Base-by-base conservation (phyloP, 2,113 vertebrate species). In the Sylvietta virens region DNA sequence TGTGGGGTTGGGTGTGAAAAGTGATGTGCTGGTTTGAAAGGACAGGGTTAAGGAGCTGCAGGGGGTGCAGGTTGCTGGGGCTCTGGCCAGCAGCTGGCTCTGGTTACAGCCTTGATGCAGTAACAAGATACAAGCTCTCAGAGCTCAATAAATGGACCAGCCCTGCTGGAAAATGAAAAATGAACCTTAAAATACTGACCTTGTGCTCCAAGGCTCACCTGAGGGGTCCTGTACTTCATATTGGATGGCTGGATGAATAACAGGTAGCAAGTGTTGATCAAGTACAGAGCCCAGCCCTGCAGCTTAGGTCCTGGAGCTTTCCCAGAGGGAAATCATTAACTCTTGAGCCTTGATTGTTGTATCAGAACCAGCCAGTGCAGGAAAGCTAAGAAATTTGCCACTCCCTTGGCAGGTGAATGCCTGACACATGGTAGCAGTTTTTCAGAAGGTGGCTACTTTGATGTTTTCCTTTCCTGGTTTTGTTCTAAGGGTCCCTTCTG, bases 311-410 rank as follows among this genome's bases (percentile, higher is more conserved):
- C 37, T 78, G 95, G n/a, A 71, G 26, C 92, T 91, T 96, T 97
- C 91, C 74, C 71, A 56, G 60, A 16, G 53, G 74, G 79, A 95
- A 96, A 94, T 96, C 37, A 77, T 94, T 96, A 97, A 94, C 97
- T 96, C 62, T 24, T 18, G 65, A 83, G 65, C 78, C 42, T 82
- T 92, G 62, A 95, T 93, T 95, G 56, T 27, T 50, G 23, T 93
- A 39, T 65, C 31, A 39, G 91, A 50, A 42, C 61, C 79, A 70
- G 53, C 58, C 40, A 48, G 65, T 67, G 51, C 44, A 20, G 82
- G 81, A 85, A 73, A 73, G 45, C 58, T 65, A 60, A 76, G 88
- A 92, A 91, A 84, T 93, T 65, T 61, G 73, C 88, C 56, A 4
- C 90, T 91, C 94, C 93, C 69, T 86, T 74, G 70, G 76, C 79